A percentile compares a stretch with the other conserved stretches of the same genome.
Evolutionary conservation across 2,888 invertebrate species (phyloP).

Genomic region (Stenoptilia bipunctidactyla): DNA sequence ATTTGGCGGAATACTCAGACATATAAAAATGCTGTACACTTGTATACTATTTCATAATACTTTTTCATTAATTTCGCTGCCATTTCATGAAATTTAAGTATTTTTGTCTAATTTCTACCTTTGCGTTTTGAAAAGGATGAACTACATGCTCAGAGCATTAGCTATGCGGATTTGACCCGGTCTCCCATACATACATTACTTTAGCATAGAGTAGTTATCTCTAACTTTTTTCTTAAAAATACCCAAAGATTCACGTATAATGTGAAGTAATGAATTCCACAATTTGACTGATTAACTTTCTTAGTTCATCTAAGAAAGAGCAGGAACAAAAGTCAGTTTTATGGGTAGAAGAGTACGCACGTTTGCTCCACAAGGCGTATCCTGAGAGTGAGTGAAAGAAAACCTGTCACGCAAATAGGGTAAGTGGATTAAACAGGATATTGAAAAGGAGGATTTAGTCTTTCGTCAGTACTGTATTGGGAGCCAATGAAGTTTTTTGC

Average conservation of each 20-base stretch:
- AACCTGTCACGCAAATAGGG: not conserved
- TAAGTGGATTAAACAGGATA: not conserved
- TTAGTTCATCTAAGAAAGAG: not conserved
- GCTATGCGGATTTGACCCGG: no score
- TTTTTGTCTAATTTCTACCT: no score
- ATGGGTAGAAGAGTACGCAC: not conserved
- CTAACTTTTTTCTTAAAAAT: not conserved
- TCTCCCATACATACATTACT: no score
- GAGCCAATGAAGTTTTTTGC: constrained; percentile 1
- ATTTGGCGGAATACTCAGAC: no score
- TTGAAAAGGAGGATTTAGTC: not conserved
- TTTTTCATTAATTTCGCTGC: no score
- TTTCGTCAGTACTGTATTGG: not conserved
- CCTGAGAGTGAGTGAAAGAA: not conserved
- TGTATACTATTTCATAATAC: no score
- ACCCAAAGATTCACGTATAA: not conserved
- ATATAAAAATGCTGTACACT: no score
- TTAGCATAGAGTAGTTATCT: not conserved
- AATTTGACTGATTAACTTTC: not conserved
- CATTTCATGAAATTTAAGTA: no score
- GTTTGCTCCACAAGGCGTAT: not conserved
- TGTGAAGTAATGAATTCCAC: not conserved
- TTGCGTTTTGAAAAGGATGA: no score
- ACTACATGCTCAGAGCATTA: no score
- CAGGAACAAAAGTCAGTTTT: not conserved